These are phyloP conservation scores for Philhelius pedissequus DNA, from an alignment of 2,888 invertebrate genomes.

Conservation along the genomic window DNA sequence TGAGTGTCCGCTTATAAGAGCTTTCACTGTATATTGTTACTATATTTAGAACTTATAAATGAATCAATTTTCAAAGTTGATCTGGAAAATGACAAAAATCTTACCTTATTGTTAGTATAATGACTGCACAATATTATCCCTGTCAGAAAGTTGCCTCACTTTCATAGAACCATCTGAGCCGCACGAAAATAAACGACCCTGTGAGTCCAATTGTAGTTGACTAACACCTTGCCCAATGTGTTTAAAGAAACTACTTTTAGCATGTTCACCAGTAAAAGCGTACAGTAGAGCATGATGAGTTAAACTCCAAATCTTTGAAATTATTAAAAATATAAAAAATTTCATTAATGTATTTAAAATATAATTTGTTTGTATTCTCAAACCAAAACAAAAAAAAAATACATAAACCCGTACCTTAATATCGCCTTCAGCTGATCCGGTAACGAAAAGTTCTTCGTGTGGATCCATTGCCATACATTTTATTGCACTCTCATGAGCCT, in stretches of 20 bases:
- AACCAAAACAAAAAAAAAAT: no score
- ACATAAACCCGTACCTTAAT: slow-evolving; percentile 84
- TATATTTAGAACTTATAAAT: no score
- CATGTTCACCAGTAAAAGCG: slow-evolving; percentile 96
- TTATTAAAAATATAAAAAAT: background rate
- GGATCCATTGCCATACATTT: slow-evolving; percentile 97
- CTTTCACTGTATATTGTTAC: no score
- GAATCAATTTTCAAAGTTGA: no score
- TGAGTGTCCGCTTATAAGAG: no score
- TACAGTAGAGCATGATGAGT: slow-evolving; percentile 91
- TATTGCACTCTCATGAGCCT: slow-evolving; percentile 95
- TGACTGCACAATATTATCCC: slow-evolving; percentile 82
- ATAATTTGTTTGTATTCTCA: no score
- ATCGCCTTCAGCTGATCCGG: slow-evolving; percentile 95
- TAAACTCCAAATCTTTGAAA: slow-evolving; percentile 93
- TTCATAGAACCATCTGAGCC: slow-evolving; percentile 99
- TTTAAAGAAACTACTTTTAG: slow-evolving; percentile 97
- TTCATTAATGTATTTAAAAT: background rate
- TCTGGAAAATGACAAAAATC: no score
- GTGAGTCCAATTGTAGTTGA: slow-evolving; percentile 94
- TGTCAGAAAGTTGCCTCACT: slow-evolving; percentile 94
- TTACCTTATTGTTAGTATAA: slow-evolving; percentile 78
- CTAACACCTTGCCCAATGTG: slow-evolving; percentile 98
- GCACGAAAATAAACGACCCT: slow-evolving; percentile 96
- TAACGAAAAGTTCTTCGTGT: slow-evolving; percentile 96